A percentile compares a stretch with the other conserved stretches of the same genome.
These are phyloP conservation scores for Rhagoletis zephyria DNA, from an alignment of 1,140 invertebrate species.

Conservation along the genomic window DNA sequence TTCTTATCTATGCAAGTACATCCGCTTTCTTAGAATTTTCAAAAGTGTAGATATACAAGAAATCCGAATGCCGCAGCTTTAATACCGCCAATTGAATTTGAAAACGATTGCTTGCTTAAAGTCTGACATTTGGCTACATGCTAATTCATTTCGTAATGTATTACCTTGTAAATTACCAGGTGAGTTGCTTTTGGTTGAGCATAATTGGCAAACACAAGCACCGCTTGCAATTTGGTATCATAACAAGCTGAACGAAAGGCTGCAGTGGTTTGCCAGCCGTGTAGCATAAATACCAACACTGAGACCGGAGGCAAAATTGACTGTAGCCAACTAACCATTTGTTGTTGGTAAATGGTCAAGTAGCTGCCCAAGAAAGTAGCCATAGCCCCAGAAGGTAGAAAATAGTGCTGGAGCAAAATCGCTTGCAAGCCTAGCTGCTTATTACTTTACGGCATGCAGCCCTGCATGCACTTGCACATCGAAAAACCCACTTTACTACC, in stretches of 20 bases:
- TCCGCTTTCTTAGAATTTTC: not conserved
- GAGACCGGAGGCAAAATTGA: not conserved
- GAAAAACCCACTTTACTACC: not conserved
- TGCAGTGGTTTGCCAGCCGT: not conserved
- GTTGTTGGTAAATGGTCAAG: not conserved
- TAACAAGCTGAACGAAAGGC: conserved; percentile 5
- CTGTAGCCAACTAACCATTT: not conserved
- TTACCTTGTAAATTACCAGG: conserved; percentile 41
- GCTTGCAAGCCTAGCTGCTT: not conserved
- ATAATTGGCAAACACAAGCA: conserved; percentile 1
- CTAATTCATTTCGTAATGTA: conserved; percentile 40
- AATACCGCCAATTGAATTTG: not conserved
- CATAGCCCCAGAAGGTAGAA: not conserved
- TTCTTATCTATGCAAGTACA: not conserved
- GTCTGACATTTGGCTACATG: conserved; percentile 36
- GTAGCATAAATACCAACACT: not conserved
- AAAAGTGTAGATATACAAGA: not conserved
- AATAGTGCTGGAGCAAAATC: too few species aligned
- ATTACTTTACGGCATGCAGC: not conserved
- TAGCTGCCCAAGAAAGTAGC: not conserved
- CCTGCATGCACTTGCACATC: not conserved
- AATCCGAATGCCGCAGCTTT: not conserved
- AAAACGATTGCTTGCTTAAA: not conserved
- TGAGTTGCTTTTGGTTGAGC: not conserved
- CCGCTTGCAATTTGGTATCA: conserved; percentile 31